These are phyloP conservation scores for Nicator chloris DNA, from an alignment of 2,113 vertebrate species.

Conservation along the genomic window DNA sequence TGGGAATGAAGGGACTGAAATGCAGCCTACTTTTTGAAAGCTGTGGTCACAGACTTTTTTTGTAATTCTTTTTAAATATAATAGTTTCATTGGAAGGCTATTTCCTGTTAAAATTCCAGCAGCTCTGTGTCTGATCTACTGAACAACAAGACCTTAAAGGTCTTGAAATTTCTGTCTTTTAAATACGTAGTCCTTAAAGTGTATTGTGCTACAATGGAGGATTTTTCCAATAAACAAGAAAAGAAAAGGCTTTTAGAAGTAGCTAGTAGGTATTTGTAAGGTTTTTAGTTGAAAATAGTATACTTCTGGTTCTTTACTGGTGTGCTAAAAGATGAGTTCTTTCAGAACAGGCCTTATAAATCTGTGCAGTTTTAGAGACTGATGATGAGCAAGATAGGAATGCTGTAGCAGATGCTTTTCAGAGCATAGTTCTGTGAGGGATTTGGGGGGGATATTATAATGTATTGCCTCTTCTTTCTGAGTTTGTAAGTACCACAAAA, in stretches of 20 bases:
- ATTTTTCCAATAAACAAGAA: slow-evolving; percentile 30
- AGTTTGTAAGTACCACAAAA: neutral
- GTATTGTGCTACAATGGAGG: neutral
- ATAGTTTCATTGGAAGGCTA: neutral
- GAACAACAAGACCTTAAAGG: neutral
- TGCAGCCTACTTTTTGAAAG: slow-evolving; percentile 1
- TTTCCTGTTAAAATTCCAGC: slow-evolving; percentile 5
- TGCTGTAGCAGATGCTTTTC: neutral
- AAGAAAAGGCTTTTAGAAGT: neutral
- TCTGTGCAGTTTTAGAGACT: neutral
- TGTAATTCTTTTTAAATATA: neutral
- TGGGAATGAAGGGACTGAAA: neutral
- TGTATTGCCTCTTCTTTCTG: neutral
- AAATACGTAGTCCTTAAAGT: neutral
- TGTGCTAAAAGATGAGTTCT: neutral
- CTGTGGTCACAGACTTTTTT: neutral
- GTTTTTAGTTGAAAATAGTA: neutral
- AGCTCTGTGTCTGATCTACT: slow-evolving; percentile 1
- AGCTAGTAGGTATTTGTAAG: neutral
- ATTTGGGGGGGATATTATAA: neutral
- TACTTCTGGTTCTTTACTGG: neutral
- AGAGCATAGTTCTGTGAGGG: neutral
- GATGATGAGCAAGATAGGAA: neutral
- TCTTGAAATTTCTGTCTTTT: slow-evolving; percentile 19
- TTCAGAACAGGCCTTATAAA: neutral